Conservation (phyloP, 2,797 vertebrate genomes). For the Phrynocephalus guinanensis region DNA sequence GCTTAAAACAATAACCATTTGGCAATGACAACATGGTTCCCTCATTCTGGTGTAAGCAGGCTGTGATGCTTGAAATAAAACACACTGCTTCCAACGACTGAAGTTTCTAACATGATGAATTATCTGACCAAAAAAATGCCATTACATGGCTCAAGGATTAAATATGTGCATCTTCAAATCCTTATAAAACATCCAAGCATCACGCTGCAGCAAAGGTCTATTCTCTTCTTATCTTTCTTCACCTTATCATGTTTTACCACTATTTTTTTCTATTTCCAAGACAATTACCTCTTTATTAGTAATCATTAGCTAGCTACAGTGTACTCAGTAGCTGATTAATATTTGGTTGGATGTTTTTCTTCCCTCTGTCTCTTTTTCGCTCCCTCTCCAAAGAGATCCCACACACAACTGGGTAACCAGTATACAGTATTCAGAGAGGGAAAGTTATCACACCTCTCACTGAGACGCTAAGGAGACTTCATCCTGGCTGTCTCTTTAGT, state of each 20-base stretch:
- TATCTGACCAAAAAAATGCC: slow-evolving; percentile 46
- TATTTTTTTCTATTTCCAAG: slow-evolving; percentile 63
- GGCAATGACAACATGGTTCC: slow-evolving; percentile 73
- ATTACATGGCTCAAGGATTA: slow-evolving; percentile 58
- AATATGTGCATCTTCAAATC: slow-evolving; percentile 10
- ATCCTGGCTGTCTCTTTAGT: slow-evolving; percentile 38
- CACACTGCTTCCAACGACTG: slow-evolving; percentile 9
- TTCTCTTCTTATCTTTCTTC: slow-evolving; percentile 16
- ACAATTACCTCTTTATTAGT: slow-evolving; percentile 42
- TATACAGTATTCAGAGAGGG: slow-evolving; percentile 1
- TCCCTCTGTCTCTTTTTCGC: not conserved
- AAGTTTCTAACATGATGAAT: slow-evolving; percentile 48
- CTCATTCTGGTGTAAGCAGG: slow-evolving; percentile 64
- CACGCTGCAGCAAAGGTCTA: not conserved
- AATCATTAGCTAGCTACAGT: slow-evolving; percentile 21
- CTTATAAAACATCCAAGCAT: not conserved
- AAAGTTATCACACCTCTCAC: slow-evolving; percentile 50
- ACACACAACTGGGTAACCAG: slow-evolving; percentile 52
- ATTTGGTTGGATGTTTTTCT: slow-evolving; percentile 14
- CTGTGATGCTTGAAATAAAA: slow-evolving; percentile 65
- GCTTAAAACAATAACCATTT: slow-evolving; percentile 79
- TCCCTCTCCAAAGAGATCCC: slow-evolving; percentile 45
- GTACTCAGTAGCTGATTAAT: slow-evolving; percentile 39
- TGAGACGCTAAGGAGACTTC: slow-evolving; percentile 54
- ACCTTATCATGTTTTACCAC: slow-evolving; percentile 46